Percentiles rank a stretch among this genome's conserved stretches.
phyloP scores from a whole-genome alignment of 2,113 vertebrate species.

The Hippocampus zosterae region DNA sequence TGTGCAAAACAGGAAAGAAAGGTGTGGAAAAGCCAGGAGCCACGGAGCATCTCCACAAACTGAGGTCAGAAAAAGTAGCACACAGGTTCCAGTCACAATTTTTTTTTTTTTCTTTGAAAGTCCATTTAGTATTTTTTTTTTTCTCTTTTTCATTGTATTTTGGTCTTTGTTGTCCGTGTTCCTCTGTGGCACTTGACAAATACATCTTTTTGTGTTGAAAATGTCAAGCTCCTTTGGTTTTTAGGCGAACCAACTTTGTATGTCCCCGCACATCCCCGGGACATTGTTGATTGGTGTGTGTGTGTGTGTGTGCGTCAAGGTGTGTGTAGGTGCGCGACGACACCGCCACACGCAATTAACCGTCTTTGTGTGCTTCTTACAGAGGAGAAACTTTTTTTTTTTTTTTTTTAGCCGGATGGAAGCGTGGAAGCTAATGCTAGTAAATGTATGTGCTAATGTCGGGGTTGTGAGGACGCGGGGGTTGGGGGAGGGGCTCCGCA shows the following conservation, averaged over 20 bases:
- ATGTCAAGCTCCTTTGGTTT: slow-evolving; percentile 87
- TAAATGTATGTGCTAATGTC: slow-evolving; percentile 46
- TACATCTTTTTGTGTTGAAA: slow-evolving; percentile 69
- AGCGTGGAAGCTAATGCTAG: slow-evolving; percentile 55
- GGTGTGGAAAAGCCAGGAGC: slow-evolving; percentile 57
- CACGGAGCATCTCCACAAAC: slow-evolving; percentile 58
- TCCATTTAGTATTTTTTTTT: slow-evolving; percentile 36
- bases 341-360: slow-evolving; percentile 26
- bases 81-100: slow-evolving; percentile 54
- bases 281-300: slow-evolving; percentile 38
- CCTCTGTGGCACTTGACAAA: slow-evolving; percentile 76
- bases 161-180: slow-evolving; percentile 42
- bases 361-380: slow-evolving; percentile 63
- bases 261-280: slow-evolving; percentile 44
- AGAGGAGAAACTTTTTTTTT: slow-evolving; percentile 24
- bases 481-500: slow-evolving; percentile 25
- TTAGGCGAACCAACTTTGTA: slow-evolving; percentile 65
- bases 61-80: slow-evolving; percentile 69
- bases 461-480: not conserved
- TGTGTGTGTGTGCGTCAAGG: slow-evolving; percentile 59
- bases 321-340: slow-evolving; percentile 53
- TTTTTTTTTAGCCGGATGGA: slow-evolving; percentile 47
- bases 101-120: slow-evolving; percentile 39
- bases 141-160: slow-evolving; percentile 33
- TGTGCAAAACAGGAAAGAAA: slow-evolving; percentile 77